Evolutionary conservation across 2,888 invertebrate species (phyloP).

Genomic region (Cecidostiba fungosa): DNA sequence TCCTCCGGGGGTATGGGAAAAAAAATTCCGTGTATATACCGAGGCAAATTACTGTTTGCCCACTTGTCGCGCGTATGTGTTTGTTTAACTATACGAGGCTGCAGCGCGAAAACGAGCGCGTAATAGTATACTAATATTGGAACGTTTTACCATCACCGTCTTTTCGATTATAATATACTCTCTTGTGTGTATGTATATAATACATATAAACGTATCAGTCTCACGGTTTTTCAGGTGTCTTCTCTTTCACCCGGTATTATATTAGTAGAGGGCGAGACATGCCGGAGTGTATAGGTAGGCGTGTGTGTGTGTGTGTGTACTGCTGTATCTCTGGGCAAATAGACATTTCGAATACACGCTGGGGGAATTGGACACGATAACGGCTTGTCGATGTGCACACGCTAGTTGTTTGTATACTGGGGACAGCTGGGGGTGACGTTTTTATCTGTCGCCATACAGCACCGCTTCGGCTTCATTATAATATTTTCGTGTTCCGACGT

Average conservation of each 20-base stretch:
- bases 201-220: no score
- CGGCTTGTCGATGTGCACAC: conserved; percentile 11
- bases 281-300: not conserved
- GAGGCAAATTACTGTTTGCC: conserved; percentile 44
- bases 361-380: not conserved
- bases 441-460: not conserved
- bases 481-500: not conserved
- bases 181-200: not conserved
- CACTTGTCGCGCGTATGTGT: conserved; percentile 29
- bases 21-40: conserved; percentile 27
- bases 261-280: not conserved
- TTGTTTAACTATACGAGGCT: not conserved
- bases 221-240: not conserved
- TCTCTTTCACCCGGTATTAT: not conserved
- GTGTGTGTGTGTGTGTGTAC: not conserved
- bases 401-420: not conserved
- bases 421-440: not conserved
- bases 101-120: conserved; percentile 23
- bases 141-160: not conserved
- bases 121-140: conserved; percentile 49
- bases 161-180: not conserved
- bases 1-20: not conserved
- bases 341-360: not conserved
- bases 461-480: not conserved
- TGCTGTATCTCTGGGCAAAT: not conserved